Evolutionary conservation across 2,888 invertebrate genomes (phyloP), one percentile per base, ranked within the genome.

Genomic region (Philereme transversata): DNA sequence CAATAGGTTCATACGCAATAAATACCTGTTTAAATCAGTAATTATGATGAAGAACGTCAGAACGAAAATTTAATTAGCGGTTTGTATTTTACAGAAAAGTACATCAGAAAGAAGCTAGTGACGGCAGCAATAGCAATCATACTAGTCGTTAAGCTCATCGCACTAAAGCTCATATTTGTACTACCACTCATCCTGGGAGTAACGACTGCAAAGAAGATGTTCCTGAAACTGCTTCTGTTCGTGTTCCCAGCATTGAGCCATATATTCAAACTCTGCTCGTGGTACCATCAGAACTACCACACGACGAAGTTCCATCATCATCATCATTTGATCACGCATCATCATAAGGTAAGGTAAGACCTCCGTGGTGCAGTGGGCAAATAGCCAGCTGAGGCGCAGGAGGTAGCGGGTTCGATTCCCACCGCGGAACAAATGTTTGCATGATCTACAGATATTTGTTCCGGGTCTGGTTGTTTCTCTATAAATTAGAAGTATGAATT

Each of bases 211-310:
- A 97, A 97, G 88, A 97, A 97, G 82, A 92, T 97, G 73, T 93
- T 97, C 76, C 89, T 97, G 47, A 97, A 97, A 79, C 88, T 97
- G 54, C 84, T 97, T 9, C 93, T 97, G 33, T 97, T 97, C 92
- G 78, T 97, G 44, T 96, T 97, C 87, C 97, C 97, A 0, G 96
- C 96, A 0, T 84, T 97, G 64, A 95, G 96, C 57, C 96, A 97
- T 80, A 93, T 97, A 64, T 97, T 97, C 90, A 97, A 97, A 82
- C 90, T 97, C 10, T 97, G 97, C 83, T 96, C 96, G 5, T 96
- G 96, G 91, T 97, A 97, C 76, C 96, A 96, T 69, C 94, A 95
- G 72, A 94, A 93, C 66, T 95, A 94, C 75, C 95, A 96, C 72
- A 93, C 94, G 10, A 95, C 96, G 48, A 96, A 97, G 78, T 96